Conservation (phyloP, 92 coral and sea anemone genomes). For the Porites lobata region DNA sequence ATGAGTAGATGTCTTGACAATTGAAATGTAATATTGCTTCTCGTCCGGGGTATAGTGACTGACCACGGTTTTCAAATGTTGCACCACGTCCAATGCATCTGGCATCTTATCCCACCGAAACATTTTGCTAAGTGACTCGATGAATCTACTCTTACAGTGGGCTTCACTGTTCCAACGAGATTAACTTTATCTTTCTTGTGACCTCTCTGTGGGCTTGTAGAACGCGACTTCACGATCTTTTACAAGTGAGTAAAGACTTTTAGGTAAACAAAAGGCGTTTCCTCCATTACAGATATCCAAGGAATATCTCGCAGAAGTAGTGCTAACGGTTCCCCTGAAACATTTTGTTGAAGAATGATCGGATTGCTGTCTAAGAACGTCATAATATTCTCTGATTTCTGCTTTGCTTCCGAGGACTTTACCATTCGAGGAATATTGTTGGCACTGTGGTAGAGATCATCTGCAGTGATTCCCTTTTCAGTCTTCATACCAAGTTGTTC, state of each 20-base stretch:
- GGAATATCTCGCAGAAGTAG: conserved; percentile 36
- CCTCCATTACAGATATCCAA: conserved; percentile 63
- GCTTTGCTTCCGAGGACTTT: too few species aligned
- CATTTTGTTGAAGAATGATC: conserved; percentile 20
- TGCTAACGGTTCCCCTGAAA: conserved; percentile 12
- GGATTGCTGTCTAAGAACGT: conserved; percentile 36
- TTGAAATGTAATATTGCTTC: conserved; percentile 61
- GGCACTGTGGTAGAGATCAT: conserved; percentile 32
- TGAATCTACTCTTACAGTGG: conserved; percentile 20
- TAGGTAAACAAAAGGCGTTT: conserved; percentile 50
- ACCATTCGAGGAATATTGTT: background rate
- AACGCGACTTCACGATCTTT: conserved; percentile 1
- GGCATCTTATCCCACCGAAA: conserved; percentile 76
- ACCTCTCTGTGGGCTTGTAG: conserved; percentile 66
- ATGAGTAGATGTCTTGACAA: conserved; percentile 55
- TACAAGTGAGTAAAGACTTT: conserved; percentile 33
- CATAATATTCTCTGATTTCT: conserved; percentile 55
- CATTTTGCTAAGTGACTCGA: conserved; percentile 29
- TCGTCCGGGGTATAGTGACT: conserved; percentile 54
- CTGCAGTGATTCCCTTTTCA: conserved; percentile 71
- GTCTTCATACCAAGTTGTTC: conserved; percentile 79
- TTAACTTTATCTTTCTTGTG: conserved; percentile 22
- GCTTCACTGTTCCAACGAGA: conserved; percentile 68
- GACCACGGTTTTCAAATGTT: conserved; percentile 59
- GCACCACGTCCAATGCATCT: conserved; percentile 41